Evolutionary conservation across 2,888 invertebrate species (phyloP).

Genomic region (Andrena bicolor): DNA sequence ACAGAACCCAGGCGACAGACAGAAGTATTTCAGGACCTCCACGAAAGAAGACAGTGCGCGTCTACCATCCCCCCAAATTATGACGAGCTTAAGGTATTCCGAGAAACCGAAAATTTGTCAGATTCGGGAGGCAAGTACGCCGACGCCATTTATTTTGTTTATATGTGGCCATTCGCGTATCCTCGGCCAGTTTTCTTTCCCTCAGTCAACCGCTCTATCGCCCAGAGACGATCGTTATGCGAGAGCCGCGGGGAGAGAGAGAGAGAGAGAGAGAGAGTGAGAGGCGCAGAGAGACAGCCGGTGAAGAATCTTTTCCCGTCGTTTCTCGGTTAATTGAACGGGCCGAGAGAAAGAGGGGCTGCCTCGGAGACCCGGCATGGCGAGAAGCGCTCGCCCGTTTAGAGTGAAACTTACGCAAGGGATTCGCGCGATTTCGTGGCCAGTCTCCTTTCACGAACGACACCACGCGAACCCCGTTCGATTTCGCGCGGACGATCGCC

Average conservation of each 20-base stretch:
- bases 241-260: neutral
- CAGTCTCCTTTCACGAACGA: constrained; percentile 73
- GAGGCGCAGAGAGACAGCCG: neutral
- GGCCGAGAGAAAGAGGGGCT: constrained; percentile 35
- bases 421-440: constrained; percentile 76
- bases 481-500: neutral
- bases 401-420: constrained; percentile 69
- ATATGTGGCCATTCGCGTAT: constrained; percentile 58
- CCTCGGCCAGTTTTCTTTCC: neutral
- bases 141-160: constrained; percentile 78
- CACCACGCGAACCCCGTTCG: constrained; percentile 62
- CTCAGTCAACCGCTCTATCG: constrained; percentile 14
- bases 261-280: neutral
- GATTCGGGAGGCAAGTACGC: constrained; percentile 34
- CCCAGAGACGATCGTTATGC: neutral
- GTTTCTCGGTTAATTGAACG: constrained; percentile 47
- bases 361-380: constrained; percentile 75
- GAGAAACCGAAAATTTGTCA: constrained; percentile 37
- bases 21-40: neutral
- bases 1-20: neutral
- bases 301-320: constrained; percentile 6
- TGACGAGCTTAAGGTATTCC: constrained; percentile 4
- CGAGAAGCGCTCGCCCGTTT: constrained; percentile 66
- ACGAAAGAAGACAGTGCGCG: neutral
- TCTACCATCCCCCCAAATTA: neutral